phyloP scores from a whole-genome alignment of 2,797 vertebrate genomes.

The Fistularia tabacaria region DNA sequence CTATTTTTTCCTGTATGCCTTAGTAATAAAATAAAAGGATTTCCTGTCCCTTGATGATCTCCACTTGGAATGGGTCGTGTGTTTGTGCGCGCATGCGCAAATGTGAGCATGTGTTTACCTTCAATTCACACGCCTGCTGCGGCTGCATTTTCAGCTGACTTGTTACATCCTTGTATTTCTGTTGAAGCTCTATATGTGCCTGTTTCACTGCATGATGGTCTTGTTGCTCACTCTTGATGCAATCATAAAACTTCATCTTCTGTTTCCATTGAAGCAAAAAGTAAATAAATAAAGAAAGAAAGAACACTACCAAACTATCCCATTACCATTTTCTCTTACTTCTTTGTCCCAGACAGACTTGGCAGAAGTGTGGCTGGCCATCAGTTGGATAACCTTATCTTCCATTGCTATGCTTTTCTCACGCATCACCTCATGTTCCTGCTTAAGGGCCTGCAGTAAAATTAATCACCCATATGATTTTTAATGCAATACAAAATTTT shows the following conservation, averaged over 20 bases:
- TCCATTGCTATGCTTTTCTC: conserved; percentile 85
- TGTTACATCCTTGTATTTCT: conserved; percentile 53
- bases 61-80: too few relatives aligned
- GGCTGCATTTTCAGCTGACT: conserved; percentile 41
- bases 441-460: conserved; percentile 98
- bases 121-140: conserved; percentile 43
- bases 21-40: too few relatives aligned
- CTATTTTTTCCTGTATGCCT: too few relatives aligned
- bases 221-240: conserved; percentile 61
- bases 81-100: too few relatives aligned
- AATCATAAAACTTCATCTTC: conserved; percentile 68
- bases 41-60: too few relatives aligned
- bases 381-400: conserved; percentile 83
- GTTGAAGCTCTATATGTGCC: conserved; percentile 58
- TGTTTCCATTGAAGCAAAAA: conserved; percentile 48
- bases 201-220: conserved; percentile 67
- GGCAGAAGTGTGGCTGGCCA: conserved; percentile 77
- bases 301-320: not conserved
- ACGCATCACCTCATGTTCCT: conserved; percentile 90
- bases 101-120: conserved; percentile 55
- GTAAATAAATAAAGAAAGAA: not conserved
- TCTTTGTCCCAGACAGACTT: conserved; percentile 80
- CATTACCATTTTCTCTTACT: conserved; percentile 57
- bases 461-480: conserved; percentile 98
- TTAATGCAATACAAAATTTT: conserved; percentile 99